Conservation (phyloP, 2,113 vertebrate genomes). For the Lutjanus erythropterus region DNA sequence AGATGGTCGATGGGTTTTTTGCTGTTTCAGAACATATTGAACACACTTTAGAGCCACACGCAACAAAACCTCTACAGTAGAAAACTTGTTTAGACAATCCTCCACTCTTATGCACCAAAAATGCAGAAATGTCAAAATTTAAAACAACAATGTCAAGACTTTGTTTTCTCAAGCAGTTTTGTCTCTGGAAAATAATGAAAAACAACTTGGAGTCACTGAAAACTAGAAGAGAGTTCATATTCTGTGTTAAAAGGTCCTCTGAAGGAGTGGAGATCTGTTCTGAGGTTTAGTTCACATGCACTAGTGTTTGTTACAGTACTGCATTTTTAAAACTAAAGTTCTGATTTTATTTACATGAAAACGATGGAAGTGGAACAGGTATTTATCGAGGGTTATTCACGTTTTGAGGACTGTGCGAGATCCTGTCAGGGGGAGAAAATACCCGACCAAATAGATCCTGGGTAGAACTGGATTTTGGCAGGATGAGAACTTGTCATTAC, state of each 20-base stretch:
- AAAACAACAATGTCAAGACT: too few relatives aligned
- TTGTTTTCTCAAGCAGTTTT: too few relatives aligned
- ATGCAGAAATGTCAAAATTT: too few relatives aligned
- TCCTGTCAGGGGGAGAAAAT: neutral
- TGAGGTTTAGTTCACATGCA: too few relatives aligned
- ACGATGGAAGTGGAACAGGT: neutral
- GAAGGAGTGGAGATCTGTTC: too few relatives aligned
- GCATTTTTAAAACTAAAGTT: neutral
- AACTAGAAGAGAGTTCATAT: too few relatives aligned
- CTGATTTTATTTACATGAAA: neutral
- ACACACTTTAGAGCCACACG: neutral
- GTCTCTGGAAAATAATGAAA: too few relatives aligned
- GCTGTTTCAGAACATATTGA: neutral
- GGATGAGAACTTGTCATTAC: neutral
- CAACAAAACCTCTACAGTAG: neutral
- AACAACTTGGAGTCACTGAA: too few relatives aligned
- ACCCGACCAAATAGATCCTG: slow-evolving; percentile 1
- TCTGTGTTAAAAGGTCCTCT: too few relatives aligned
- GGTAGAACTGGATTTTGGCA: slow-evolving; percentile 20
- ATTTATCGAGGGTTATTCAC: neutral
- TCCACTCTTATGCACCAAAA: too few relatives aligned
- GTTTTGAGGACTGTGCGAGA: neutral
- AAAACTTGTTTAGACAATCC: too few relatives aligned
- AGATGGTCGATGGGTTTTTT: neutral
- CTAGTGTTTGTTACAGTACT: too few relatives aligned